phyloP scores from a whole-genome alignment of 2,888 invertebrate genomes.

The Dexiosoma caninum region DNA sequence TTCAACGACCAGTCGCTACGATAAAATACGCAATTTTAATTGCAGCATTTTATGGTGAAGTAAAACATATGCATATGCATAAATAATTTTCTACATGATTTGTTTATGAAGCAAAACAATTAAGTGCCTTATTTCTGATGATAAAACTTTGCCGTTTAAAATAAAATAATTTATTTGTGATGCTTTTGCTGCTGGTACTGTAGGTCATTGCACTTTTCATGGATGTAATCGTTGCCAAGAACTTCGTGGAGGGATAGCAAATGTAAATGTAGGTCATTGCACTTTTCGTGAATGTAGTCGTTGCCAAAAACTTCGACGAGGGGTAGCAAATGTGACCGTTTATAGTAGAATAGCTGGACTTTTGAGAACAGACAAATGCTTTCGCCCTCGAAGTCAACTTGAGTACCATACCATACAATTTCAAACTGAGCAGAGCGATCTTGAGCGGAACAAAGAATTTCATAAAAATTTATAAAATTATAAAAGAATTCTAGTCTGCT shows the following conservation, averaged over 20 bases:
- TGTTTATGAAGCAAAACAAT: no score
- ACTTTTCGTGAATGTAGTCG: no score
- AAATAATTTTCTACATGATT: slow-evolving; percentile 38
- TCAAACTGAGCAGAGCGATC: background rate
- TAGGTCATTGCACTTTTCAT: no score
- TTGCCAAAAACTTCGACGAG: no score
- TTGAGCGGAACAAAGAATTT: no score
- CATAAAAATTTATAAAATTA: no score
- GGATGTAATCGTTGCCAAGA: no score
- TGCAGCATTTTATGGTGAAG: slow-evolving; percentile 34
- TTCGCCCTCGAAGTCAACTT: slow-evolving; percentile 18
- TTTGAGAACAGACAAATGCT: slow-evolving; percentile 33
- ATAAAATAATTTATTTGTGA: slow-evolving; percentile 33
- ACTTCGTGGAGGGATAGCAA: background rate
- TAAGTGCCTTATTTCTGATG: slow-evolving; percentile 5
- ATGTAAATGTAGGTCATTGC: background rate
- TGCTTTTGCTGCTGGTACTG: slow-evolving; percentile 9
- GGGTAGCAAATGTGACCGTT: background rate
- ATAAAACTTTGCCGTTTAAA: slow-evolving; percentile 12
- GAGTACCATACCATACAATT: slow-evolving; percentile 4
- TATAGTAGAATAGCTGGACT: background rate
- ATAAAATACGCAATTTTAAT: slow-evolving; percentile 28
- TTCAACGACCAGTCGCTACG: no score
- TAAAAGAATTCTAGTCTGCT: no score
- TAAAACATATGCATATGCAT: slow-evolving; percentile 22